Conservation (phyloP, 2,113 vertebrate genomes). For the Ranitomeya variabilis region DNA sequence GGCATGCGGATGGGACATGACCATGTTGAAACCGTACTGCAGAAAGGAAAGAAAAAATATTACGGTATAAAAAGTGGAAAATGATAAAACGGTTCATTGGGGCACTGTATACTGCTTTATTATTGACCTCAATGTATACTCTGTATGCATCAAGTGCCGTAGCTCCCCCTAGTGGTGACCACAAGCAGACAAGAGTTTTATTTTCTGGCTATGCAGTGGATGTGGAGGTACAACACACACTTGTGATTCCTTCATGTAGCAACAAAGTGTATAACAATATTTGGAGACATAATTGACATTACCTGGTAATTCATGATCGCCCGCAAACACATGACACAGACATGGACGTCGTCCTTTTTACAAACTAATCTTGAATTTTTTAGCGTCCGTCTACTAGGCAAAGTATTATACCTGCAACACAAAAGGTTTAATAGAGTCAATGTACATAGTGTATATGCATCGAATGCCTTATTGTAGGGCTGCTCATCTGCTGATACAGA, state of each 20-base stretch:
- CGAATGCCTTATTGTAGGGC: no score
- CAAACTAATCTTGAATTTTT: conserved; percentile 94
- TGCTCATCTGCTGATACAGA: no score
- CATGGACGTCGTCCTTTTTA: conserved; percentile 96
- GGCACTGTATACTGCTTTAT: no score
- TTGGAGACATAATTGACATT: conserved; percentile 28
- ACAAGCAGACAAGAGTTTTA: background rate
- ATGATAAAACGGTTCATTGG: no score
- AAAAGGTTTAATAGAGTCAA: background rate
- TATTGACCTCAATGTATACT: background rate
- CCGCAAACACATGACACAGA: conserved; percentile 95
- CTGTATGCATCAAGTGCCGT: background rate
- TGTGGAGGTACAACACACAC: no score
- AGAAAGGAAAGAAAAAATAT: conserved; percentile 20
- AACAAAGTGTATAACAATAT: no score
- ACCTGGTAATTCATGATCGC: conserved; percentile 99
- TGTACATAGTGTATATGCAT: background rate
- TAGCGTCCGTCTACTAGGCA: conserved; percentile 90
- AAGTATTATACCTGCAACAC: conserved; percentile 84
- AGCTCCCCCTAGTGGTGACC: background rate
- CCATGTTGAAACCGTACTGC: conserved; percentile 98
- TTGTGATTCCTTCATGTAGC: no score
- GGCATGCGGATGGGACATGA: conserved; percentile 95
- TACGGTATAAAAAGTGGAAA: background rate
- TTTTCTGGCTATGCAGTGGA: no score